A percentile compares a stretch with the other conserved stretches of the same genome.
Evolutionary conservation across 2,888 invertebrate genomes (phyloP).

Genomic region (Synergus umbraculus): DNA sequence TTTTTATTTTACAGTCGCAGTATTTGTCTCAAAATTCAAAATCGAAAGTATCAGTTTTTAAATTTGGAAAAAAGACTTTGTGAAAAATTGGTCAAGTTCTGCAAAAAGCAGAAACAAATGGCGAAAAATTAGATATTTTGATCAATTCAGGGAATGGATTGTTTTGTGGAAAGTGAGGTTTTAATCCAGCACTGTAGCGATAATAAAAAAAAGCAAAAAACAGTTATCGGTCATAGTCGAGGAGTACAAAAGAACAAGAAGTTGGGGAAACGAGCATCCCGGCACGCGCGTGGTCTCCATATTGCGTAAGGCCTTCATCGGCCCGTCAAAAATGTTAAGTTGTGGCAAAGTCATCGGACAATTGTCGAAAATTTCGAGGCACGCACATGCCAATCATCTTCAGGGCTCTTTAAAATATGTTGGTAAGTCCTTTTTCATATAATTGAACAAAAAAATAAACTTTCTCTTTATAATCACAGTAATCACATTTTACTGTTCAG

Average conservation of each 20-base stretch:
- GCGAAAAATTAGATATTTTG: background rate
- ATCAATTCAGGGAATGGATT: slow-evolving; percentile 53
- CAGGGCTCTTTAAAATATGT: slow-evolving; percentile 62
- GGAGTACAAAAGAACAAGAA: background rate
- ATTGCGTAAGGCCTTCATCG: slow-evolving; percentile 67
- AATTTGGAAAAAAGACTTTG: background rate
- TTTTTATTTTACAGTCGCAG: background rate
- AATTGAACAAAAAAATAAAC: background rate
- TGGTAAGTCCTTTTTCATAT: slow-evolving; percentile 59
- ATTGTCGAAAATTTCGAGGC: slow-evolving; percentile 69
- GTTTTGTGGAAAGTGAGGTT: slow-evolving; percentile 20
- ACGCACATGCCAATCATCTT: slow-evolving; percentile 60
- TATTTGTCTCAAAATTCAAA: slow-evolving; percentile 1
- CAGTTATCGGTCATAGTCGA: slow-evolving; percentile 22
- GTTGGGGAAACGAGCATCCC: slow-evolving; percentile 42
- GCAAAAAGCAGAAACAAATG: background rate
- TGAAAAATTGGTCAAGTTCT: background rate
- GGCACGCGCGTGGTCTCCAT: slow-evolving; percentile 60
- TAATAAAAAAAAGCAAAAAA: slow-evolving; percentile 40
- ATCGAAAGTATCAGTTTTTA: background rate
- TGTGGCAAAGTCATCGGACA: slow-evolving; percentile 70
- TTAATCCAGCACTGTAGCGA: slow-evolving; percentile 43
- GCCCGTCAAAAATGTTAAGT: slow-evolving; percentile 71
- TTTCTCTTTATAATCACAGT: background rate
- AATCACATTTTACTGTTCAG: background rate